Base-by-base conservation (phyloP, 2,797 vertebrate species). In the Coracias cyanogaster region DNA sequence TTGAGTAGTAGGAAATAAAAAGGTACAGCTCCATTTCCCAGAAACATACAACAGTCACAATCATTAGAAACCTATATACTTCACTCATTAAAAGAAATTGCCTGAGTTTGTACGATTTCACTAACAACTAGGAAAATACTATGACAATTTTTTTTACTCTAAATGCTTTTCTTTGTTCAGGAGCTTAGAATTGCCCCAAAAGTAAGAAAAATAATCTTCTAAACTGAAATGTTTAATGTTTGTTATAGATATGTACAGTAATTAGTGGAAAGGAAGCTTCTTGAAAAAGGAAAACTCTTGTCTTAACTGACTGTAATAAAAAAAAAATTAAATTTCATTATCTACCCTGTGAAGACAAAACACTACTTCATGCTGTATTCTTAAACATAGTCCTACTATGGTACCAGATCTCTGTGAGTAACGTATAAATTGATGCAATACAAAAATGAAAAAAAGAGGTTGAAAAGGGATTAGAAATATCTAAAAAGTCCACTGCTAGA, bases 271-370 rank as follows among this genome's bases (percentile, higher is more conserved):
- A 85, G 11, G 14, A 5, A 10, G 11, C 39, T 82, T 82, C 37
- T 37, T 77, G 43, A 70, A 82, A 26, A 13, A 70, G 7, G 24
- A 78, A 55, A 93, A 35, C 10, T 39, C 66, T 7, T 8, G 6
- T n/a, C 12, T 49, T 74, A 57, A 73, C 29, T 28, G 25, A 52
- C 12, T 33, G 17, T 35, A 7, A 65, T 12, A 45, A 37, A 15
- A 37, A 15, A 18, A 10, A n/a, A 4, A 43, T 43, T 43, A 43
- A 16, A 43, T 43, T 3, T 7, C 0, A 1, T 61, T 60, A 66
- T 52, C 41, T 64, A 46, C 31, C 4, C 16, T 15, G 7, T 37
- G 25, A 73, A 51, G 20, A 54, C 45, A 5, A 81, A 71, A 78
- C 22, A 16, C 15, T 67, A 46, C 16, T 21, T 64, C n/a, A 70